Evolutionary conservation across 2,888 invertebrate genomes (phyloP), one percentile per base, ranked within the genome.

Genomic region (Lepeophtheirus nordmannii): DNA sequence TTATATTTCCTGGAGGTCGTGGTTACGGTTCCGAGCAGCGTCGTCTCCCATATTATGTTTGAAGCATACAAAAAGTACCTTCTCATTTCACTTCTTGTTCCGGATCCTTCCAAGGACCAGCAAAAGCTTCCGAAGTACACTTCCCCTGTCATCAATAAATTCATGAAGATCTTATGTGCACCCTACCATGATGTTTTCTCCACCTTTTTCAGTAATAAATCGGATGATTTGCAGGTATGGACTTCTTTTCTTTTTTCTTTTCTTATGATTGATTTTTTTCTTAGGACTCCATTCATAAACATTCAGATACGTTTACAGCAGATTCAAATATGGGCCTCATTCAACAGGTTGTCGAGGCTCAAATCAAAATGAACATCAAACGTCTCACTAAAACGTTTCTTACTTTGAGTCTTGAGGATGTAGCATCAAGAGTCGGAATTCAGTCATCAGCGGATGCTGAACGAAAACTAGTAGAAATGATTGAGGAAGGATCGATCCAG

Each of bases 41-140:
- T 89, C 46, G 89, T 96, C 68, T 94, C 94, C 68, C 91, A 93
- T 75, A 91, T 97, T 68, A 94, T 96, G 92, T 79, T 97, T 68
- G 96, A 96, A 78, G 86, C 94, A 14, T 96, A 94, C 76, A 96
- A 96, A 78, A 97, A 97, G 76, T 94, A 88, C 74, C 86, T 94
- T 72, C 80, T 97, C 70, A 86, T 96, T 46, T 90, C 92, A 53
- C 80, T 94, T 67, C 87, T 96, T 73, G 78, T 91, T 68, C 85
- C 91, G 77, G 92, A 92, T 20, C 22, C 56, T 20, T 17, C 58
- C 37, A 22, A 58, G 58, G 65, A 58, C 12, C 17, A 22, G 10
- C 22, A 56, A n/a, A 58, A 20, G 17, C 56, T 65, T 37, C 93
- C 93, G 23, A 93, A 92, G 78, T 93, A 90, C 76, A 87, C 90